phyloP scores from a whole-genome alignment of 2,797 vertebrate genomes.

The Epinephelus malabaricus region DNA sequence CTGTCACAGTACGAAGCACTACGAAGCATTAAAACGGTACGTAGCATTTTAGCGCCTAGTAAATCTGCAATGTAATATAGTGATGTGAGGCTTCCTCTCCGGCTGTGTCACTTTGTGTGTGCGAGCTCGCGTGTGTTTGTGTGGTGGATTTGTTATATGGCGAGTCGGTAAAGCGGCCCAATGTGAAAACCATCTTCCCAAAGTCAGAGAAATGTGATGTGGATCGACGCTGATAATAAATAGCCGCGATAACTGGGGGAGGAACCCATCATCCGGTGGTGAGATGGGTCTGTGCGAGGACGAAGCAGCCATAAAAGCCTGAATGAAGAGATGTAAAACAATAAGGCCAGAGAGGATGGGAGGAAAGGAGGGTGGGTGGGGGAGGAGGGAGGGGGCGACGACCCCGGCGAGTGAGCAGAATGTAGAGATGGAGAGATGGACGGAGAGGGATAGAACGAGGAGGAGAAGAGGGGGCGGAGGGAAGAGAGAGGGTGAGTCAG shows the following conservation, averaged over 20 bases:
- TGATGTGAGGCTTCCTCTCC: conserved; percentile 54
- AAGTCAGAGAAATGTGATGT: conserved; percentile 82
- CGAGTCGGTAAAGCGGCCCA: conserved; percentile 74
- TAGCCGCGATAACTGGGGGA: conserved; percentile 80
- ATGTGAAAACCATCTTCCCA: conserved; percentile 84
- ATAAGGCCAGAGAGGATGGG: conserved; percentile 78
- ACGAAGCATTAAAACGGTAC: conserved; percentile 62
- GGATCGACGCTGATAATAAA: conserved; percentile 81
- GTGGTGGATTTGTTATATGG: conserved; percentile 63
- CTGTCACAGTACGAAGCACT: conserved; percentile 51
- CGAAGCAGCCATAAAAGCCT: conserved; percentile 84
- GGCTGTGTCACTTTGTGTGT: conserved; percentile 49
- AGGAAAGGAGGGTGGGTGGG: conserved; percentile 26
- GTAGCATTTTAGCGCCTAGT: conserved; percentile 66
- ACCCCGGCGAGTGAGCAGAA: conserved; percentile 52
- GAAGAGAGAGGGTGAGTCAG: conserved; percentile 73
- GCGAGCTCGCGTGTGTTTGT: conserved; percentile 30
- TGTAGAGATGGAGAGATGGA: conserved; percentile 59
- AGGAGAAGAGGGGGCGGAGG: conserved; percentile 40
- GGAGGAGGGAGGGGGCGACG: conserved; percentile 30
- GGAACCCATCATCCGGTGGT: conserved; percentile 78
- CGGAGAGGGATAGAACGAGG: conserved; percentile 46
- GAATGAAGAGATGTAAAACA: conserved; percentile 85
- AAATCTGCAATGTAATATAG: conserved; percentile 71
- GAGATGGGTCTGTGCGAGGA: conserved; percentile 80